Conservation (phyloP, 2,113 vertebrate species). For the Platysteira castanea region DNA sequence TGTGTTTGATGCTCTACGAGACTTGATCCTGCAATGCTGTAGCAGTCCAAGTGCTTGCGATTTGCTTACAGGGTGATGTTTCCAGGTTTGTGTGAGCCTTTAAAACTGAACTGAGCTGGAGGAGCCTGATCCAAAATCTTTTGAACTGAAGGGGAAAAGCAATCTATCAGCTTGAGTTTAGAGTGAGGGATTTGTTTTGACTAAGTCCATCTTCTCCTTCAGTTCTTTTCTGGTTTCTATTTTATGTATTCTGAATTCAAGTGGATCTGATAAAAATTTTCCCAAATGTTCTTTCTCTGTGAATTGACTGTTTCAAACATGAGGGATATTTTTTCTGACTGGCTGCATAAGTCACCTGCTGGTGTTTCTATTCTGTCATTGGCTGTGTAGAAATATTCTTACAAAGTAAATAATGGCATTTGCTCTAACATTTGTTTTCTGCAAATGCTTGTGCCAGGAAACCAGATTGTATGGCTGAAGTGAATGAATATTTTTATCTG, state of each 20-base stretch:
- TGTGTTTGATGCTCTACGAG: background rate
- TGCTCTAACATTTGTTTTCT: slow-evolving; percentile 38
- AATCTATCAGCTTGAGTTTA: background rate
- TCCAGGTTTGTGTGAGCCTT: background rate
- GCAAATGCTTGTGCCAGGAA: slow-evolving; percentile 7
- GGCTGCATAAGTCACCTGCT: slow-evolving; percentile 17
- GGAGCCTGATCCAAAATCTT: background rate
- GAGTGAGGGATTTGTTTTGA: background rate
- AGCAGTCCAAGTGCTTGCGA: background rate
- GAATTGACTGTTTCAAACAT: background rate
- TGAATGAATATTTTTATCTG: slow-evolving; percentile 32
- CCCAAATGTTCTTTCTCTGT: background rate
- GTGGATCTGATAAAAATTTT: background rate
- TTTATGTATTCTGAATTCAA: background rate
- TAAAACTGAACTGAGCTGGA: background rate
- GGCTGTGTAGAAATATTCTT: background rate
- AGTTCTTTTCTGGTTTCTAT: background rate
- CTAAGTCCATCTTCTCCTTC: background rate
- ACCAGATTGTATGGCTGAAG: slow-evolving; percentile 27
- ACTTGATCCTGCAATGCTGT: background rate
- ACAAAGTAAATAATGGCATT: background rate
- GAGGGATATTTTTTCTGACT: slow-evolving; percentile 3
- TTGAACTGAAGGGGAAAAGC: background rate
- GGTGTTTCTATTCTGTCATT: background rate
- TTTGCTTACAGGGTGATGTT: background rate